Evolutionary conservation across 2,797 vertebrate genomes (phyloP).

Genomic region (Menidia menidia): DNA sequence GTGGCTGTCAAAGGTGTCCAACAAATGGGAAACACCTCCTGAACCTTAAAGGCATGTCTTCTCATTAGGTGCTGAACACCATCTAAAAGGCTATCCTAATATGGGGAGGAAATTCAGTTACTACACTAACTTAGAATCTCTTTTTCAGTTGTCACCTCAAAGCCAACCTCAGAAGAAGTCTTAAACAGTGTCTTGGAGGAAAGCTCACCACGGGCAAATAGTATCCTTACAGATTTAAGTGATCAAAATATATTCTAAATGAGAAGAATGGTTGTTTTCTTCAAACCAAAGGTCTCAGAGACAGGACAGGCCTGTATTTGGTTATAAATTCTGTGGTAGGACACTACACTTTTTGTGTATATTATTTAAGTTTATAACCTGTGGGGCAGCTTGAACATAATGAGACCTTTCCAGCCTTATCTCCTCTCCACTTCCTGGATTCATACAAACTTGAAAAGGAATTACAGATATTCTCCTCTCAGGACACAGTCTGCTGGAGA

Average conservation of each 20-base stretch:
- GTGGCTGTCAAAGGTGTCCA: no score
- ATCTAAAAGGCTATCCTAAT: neutral
- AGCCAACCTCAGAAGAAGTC: neutral
- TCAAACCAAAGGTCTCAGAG: slow-evolving; percentile 13
- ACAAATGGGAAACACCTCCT: no score
- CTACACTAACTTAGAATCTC: neutral
- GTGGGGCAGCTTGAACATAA: slow-evolving; percentile 69
- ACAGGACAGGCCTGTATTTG: slow-evolving; percentile 24
- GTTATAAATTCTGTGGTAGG: slow-evolving; percentile 40
- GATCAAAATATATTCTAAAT: neutral
- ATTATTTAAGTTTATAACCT: slow-evolving; percentile 62
- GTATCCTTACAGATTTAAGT: neutral
- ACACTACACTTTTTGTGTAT: slow-evolving; percentile 53
- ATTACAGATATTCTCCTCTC: slow-evolving; percentile 73
- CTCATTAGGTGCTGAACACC: neutral
- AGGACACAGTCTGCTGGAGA: slow-evolving; percentile 70
- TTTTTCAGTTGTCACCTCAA: neutral
- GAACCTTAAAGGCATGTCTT: neutral
- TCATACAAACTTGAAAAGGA: slow-evolving; percentile 75
- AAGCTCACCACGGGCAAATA: neutral
- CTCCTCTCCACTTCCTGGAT: slow-evolving; percentile 68
- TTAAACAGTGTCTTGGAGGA: neutral
- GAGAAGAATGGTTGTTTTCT: neutral
- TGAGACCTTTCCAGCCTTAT: slow-evolving; percentile 67
- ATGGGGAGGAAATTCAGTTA: neutral